A percentile compares a stretch with the other conserved stretches of the same genome.
phyloP scores from a whole-genome alignment of 1,140 invertebrate genomes.

The Chironomus tepperi region DNA sequence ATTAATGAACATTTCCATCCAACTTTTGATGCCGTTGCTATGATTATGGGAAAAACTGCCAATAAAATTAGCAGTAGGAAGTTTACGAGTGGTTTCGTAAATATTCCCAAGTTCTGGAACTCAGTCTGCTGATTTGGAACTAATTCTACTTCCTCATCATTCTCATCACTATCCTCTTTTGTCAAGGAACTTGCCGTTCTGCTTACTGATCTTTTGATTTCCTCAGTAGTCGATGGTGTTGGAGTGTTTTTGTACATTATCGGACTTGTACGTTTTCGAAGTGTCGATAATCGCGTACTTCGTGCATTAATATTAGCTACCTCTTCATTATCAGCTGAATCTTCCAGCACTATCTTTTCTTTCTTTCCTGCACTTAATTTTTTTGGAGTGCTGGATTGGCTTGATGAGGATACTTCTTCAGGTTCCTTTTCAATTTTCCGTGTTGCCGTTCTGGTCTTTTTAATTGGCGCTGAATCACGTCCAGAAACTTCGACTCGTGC shows the following conservation, averaged over 20 bases:
- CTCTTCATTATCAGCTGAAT: constrained; percentile 11
- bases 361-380: neutral
- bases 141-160: neutral
- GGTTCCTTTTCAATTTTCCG: neutral
- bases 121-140: neutral
- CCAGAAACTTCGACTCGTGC: neutral
- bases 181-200: neutral
- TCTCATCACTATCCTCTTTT: neutral
- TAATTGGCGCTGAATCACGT: neutral
- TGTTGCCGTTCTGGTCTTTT: neutral
- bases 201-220: neutral
- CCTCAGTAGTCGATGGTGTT: neutral
- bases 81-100: neutral
- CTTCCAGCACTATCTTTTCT: neutral
- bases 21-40: neutral
- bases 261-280: neutral
- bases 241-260: neutral
- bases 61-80: constrained; percentile 28
- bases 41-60: neutral
- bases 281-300: neutral
- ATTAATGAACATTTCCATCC: neutral
- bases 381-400: constrained; percentile 7
- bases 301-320: neutral
- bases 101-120: neutral
- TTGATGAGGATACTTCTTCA: neutral